A percentile compares a stretch with the other conserved stretches of the same genome.
These are phyloP conservation scores for Proteles cristata DNA, from an alignment of 2,113 vertebrate species.

Conservation along the genomic window DNA sequence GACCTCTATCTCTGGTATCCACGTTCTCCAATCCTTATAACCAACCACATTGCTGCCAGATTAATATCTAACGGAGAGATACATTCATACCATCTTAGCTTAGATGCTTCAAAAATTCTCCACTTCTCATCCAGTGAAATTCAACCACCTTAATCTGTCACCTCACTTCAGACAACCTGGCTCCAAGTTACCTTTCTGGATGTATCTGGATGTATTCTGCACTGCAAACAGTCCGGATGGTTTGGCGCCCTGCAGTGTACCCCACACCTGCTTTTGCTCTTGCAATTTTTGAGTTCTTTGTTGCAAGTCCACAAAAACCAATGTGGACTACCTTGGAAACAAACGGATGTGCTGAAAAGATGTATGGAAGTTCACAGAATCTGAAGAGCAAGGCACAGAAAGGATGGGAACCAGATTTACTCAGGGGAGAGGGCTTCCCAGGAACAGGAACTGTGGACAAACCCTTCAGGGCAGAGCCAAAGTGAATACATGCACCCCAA, in stretches of 20 bases:
- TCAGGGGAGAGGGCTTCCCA: background rate
- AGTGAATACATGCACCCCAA: background rate
- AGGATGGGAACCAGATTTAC: background rate
- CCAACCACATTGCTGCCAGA: background rate
- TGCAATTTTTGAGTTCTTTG: background rate
- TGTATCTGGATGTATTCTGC: background rate
- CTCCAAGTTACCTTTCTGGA: background rate
- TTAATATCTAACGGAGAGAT: background rate
- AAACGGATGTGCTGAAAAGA: background rate
- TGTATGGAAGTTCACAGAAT: background rate
- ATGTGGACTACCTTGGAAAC: background rate
- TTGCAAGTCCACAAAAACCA: constrained; percentile 3
- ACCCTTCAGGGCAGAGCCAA: background rate
- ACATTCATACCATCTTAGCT: background rate
- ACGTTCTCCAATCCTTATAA: background rate
- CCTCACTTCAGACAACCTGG: background rate
- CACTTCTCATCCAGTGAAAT: background rate
- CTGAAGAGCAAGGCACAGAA: background rate
- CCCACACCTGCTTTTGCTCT: background rate
- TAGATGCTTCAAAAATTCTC: background rate
- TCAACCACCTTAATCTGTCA: background rate
- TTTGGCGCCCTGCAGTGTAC: background rate
- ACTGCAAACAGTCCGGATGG: background rate
- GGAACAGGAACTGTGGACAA: background rate
- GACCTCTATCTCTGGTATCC: background rate